Evolutionary conservation across 2,113 vertebrate genomes (phyloP).

Genomic region (Macroglossus sobrinus): DNA sequence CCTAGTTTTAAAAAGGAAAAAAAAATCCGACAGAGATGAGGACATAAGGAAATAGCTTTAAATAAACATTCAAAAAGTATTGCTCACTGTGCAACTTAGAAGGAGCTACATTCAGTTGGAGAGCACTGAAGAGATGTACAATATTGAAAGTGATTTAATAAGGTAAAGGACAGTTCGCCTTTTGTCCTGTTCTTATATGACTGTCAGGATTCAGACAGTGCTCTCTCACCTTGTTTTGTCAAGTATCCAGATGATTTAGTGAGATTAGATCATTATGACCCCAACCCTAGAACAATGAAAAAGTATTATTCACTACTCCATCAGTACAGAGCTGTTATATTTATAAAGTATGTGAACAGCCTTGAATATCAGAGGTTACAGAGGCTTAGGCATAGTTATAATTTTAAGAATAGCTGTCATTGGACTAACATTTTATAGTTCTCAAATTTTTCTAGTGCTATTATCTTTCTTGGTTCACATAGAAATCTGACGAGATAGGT

Average conservation of each 20-base stretch:
- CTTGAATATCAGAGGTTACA: background rate
- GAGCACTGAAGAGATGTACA: background rate
- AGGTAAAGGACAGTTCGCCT: background rate
- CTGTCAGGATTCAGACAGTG: background rate
- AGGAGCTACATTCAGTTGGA: background rate
- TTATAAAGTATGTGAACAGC: background rate
- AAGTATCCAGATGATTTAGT: background rate
- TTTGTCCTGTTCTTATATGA: background rate
- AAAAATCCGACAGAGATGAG: constrained; percentile 3
- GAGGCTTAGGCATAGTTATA: background rate
- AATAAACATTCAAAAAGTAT: background rate
- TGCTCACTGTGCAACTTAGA: background rate
- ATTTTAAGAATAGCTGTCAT: background rate
- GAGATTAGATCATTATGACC: constrained; percentile 12
- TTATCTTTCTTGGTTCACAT: background rate
- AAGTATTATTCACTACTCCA: background rate
- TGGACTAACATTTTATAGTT: background rate
- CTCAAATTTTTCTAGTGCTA: background rate
- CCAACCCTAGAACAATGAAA: background rate
- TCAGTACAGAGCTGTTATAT: background rate
- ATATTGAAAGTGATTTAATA: constrained; percentile 27
- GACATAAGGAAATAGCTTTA: background rate
- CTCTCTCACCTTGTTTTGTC: background rate
- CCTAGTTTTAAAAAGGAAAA: background rate
- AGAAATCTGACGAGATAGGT: background rate